Base-by-base conservation (phyloP, 2,797 vertebrate genomes). In the Capromys pilorides region DNA sequence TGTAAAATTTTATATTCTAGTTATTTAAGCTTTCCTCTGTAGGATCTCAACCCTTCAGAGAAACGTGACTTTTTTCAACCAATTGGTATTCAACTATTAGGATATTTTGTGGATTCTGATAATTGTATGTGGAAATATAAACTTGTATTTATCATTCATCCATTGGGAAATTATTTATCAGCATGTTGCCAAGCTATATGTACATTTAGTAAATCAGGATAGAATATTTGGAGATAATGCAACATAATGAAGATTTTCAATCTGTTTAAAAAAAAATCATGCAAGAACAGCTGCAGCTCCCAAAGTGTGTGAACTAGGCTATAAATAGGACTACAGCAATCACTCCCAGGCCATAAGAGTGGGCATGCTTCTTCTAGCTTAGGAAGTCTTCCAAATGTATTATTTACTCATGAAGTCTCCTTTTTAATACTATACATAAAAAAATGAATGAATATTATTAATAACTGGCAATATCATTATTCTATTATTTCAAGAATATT, bases 331-430 rank as follows among this genome's bases (percentile, higher is more conserved):
- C 19, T 86, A 31, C 31, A 93, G 62, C 80, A 86, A 69, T 6
- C 51, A 78, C 36, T 67, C 62, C 64, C 64, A 64, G 73, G n/a
- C 26, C 59, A 51, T 81, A 26, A 66, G 81, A 91, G 66, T 61
- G 10, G 26, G 1, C 80, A 81, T 90, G 45, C 36, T 85, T 90
- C 21, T 91, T 80, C 83, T 85, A 84, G 88, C 75, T 95, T 83
- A 91, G 31, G 88, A 28, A 95, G 45, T 39, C 80, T 91, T 93
- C 84, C 45, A 91, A 81, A 94, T 93, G 49, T 71, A 78, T 84
- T 78, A 77, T 86, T 91, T 69, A 49, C 85, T 78, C 33, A 67
- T 77, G 73, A 81, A 91, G 12, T 71, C 41, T 85, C 39, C 80
- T 93, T 90, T 45, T 82, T 91, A 80, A 69, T 67, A 54, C 69